Conservation (phyloP, 2,888 invertebrate genomes). For the Masnerella sp. region DNA sequence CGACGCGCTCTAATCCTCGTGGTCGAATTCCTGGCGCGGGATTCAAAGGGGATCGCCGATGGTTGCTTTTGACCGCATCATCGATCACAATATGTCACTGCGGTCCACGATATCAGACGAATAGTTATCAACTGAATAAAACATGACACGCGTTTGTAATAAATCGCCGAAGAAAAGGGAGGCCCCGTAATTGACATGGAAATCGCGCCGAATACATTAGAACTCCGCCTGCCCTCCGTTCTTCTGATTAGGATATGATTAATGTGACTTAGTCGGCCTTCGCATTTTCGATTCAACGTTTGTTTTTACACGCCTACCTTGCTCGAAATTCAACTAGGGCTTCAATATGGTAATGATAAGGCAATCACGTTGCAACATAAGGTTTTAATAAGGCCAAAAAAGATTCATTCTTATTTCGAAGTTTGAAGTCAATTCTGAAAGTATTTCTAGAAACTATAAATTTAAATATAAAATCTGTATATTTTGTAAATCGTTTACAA, state of each 20-base stretch:
- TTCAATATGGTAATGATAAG: too few species aligned
- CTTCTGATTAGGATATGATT: slow-evolving; percentile 6
- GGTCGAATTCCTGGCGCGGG: slow-evolving; percentile 28
- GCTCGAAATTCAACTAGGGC: too few species aligned
- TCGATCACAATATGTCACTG: slow-evolving; percentile 57
- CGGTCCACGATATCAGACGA: slow-evolving; percentile 44
- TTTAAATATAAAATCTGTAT: too few species aligned
- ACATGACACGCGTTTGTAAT: slow-evolving; percentile 57
- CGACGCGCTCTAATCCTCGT: slow-evolving; percentile 20
- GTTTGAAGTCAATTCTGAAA: too few species aligned
- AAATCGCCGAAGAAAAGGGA: slow-evolving; percentile 28
- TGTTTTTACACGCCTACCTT: too few species aligned
- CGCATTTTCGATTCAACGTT: too few species aligned
- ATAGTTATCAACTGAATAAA: slow-evolving; percentile 58
- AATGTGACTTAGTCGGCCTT: neutral
- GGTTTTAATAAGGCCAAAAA: too few species aligned
- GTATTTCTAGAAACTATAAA: too few species aligned
- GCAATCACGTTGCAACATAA: too few species aligned
- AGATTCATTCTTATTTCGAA: too few species aligned
- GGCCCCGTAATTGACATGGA: slow-evolving; percentile 44
- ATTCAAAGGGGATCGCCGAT: slow-evolving; percentile 47
- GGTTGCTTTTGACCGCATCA: slow-evolving; percentile 33
- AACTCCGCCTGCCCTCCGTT: neutral
- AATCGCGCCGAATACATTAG: slow-evolving; percentile 47
- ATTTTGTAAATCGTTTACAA: too few species aligned